phyloP scores from a whole-genome alignment of 2,113 vertebrate species.

The Barnardius zonarius region DNA sequence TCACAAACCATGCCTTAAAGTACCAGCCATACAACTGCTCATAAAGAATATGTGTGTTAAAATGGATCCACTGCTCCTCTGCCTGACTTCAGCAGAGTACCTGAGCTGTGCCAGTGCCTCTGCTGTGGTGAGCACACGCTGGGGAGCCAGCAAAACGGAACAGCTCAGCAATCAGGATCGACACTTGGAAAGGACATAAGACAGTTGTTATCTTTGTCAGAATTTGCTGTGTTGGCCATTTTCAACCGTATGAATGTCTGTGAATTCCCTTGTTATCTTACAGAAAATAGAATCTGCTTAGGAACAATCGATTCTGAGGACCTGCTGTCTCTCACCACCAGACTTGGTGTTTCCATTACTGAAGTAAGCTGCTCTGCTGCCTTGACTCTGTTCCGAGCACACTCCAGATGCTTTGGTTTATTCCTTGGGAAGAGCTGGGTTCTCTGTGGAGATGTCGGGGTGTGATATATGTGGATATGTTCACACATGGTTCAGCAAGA shows the following conservation, averaged over 20 bases:
- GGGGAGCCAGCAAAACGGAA: neutral
- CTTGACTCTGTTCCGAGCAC: neutral
- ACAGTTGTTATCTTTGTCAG: neutral
- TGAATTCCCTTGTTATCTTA: neutral
- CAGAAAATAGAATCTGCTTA: neutral
- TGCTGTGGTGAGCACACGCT: neutral
- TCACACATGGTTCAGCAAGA: neutral
- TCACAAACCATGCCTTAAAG: neutral
- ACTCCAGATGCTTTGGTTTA: neutral
- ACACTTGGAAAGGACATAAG: neutral
- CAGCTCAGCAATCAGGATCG: neutral
- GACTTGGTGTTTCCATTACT: neutral
- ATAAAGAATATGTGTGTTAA: neutral
- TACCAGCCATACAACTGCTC: neutral
- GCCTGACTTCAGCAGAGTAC: neutral
- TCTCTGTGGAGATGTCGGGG: neutral
- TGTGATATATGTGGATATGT: neutral
- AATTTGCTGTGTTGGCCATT: neutral
- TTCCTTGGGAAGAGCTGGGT: neutral
- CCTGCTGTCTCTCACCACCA: neutral
- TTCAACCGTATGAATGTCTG: neutral
- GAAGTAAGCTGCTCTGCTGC: neutral
- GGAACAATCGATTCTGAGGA: neutral
- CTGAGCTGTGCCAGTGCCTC: neutral
- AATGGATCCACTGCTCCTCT: neutral